A percentile compares a stretch with the other conserved stretches of the same genome.
phyloP scores from a whole-genome alignment of 2,113 vertebrate genomes.

The Tapirus terrestris region DNA sequence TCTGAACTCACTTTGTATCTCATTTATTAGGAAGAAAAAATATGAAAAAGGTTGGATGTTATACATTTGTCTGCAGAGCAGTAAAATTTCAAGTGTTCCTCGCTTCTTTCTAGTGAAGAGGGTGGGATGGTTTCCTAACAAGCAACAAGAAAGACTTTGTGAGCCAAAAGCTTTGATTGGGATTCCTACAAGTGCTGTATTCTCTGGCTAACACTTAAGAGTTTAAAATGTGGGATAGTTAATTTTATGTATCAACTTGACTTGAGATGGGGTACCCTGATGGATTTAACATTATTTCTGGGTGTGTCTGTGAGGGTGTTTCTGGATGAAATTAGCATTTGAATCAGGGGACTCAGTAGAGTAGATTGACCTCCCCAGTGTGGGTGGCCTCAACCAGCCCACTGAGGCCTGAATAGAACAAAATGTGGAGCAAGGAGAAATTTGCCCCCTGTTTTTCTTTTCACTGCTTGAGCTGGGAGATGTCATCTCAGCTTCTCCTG shows the following conservation, averaged over 20 bases:
- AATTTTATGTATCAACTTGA: not conserved
- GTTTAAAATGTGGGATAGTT: not conserved
- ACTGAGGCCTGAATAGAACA: not conserved
- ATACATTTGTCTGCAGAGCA: conserved; percentile 28
- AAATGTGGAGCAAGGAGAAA: not conserved
- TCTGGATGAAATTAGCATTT: not conserved
- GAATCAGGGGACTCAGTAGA: not conserved
- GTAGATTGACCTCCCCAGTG: not conserved
- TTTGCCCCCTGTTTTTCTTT: not conserved
- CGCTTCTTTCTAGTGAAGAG: conserved; percentile 11
- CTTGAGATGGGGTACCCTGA: not conserved
- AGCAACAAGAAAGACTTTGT: not conserved
- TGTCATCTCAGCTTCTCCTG: not conserved
- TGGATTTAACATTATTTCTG: not conserved
- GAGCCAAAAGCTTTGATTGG: not conserved
- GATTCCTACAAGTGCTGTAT: not conserved
- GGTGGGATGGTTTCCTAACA: not conserved
- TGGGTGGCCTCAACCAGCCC: not conserved
- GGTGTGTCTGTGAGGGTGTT: not conserved
- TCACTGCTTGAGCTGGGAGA: not conserved
- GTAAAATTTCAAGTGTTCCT: conserved; percentile 6
- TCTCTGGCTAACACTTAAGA: not conserved
- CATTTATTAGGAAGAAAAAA: conserved; percentile 60
- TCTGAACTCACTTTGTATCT: conserved; percentile 27
- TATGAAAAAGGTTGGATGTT: conserved; percentile 12